Percentiles rank a stretch among this genome's conserved stretches.
Conservation (phyloP, 2,888 invertebrate genomes). For the Coecobrya sp. region DNA sequence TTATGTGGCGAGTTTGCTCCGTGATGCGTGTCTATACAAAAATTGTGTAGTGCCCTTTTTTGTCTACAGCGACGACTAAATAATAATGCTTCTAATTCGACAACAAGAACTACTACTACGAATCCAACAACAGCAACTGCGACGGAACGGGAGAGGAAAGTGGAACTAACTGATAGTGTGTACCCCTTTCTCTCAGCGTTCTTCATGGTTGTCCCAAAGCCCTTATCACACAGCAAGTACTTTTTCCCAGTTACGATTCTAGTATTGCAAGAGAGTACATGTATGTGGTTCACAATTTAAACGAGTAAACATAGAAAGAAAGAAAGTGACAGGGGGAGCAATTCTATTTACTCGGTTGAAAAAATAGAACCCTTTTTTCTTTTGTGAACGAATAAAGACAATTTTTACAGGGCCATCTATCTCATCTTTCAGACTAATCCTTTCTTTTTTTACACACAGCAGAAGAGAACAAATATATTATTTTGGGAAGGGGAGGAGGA, state of each 20-base stretch:
- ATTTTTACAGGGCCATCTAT: slow-evolving; percentile 30
- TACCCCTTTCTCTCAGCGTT: background rate
- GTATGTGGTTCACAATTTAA: slow-evolving; percentile 5
- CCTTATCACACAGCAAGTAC: background rate
- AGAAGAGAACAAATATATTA: background rate
- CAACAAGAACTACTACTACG: slow-evolving; percentile 5
- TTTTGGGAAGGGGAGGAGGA: background rate
- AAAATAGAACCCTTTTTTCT: background rate
- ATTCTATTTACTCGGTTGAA: slow-evolving; percentile 50
- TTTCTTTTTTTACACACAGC: slow-evolving; percentile 31
- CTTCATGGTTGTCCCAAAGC: background rate
- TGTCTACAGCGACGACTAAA: background rate
- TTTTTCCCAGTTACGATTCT: background rate
- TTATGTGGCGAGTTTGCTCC: background rate
- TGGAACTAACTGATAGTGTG: background rate
- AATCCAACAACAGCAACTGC: background rate
- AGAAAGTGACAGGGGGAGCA: slow-evolving; percentile 25
- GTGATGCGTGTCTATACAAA: slow-evolving; percentile 13
- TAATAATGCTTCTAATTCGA: slow-evolving; percentile 54
- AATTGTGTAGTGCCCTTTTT: background rate
- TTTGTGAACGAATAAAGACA: slow-evolving; percentile 7
- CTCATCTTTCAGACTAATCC: slow-evolving; percentile 34
- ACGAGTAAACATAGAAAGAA: slow-evolving; percentile 10
- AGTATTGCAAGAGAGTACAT: background rate
- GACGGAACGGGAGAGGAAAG: background rate